Conservation (phyloP, 2,888 invertebrate genomes). For the Torymus aiolomorphi region DNA sequence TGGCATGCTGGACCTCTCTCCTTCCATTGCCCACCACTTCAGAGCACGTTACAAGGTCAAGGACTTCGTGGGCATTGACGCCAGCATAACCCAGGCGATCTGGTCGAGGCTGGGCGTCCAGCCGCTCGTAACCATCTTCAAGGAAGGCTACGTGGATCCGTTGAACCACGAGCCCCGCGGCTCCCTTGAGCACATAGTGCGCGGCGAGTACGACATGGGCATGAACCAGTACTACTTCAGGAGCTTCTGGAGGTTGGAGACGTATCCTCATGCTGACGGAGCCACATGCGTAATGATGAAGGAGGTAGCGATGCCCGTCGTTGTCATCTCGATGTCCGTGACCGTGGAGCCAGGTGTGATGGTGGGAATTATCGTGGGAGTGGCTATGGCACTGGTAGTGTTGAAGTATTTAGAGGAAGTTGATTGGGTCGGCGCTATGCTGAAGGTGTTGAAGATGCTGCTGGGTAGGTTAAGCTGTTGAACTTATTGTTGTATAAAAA, state of each 20-base stretch:
- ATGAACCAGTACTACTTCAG: constrained; percentile 52
- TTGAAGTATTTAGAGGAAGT: too few relatives aligned
- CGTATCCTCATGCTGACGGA: constrained; percentile 48
- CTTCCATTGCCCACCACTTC: too few relatives aligned
- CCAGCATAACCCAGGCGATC: not conserved
- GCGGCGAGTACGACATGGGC: constrained; percentile 45
- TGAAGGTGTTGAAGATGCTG: too few relatives aligned
- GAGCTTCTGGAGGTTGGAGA: constrained; percentile 40
- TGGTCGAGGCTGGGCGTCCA: not conserved
- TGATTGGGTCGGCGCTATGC: too few relatives aligned
- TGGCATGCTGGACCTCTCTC: not conserved
- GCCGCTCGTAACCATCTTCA: not conserved
- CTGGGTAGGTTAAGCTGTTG: too few relatives aligned
- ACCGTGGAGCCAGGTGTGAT: too few relatives aligned
- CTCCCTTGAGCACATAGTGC: not conserved
- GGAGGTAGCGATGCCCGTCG: not conserved
- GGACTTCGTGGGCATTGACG: not conserved
- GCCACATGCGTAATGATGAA: constrained; percentile 52
- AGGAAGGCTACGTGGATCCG: not conserved
- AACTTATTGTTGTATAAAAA: too few relatives aligned
- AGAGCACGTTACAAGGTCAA: not conserved
- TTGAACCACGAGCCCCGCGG: not conserved
- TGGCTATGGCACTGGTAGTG: too few relatives aligned
- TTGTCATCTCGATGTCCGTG: too few relatives aligned
- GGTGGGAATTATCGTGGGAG: too few relatives aligned